Conservation (phyloP, 2,113 vertebrate species). For the Siniperca chuatsi region DNA sequence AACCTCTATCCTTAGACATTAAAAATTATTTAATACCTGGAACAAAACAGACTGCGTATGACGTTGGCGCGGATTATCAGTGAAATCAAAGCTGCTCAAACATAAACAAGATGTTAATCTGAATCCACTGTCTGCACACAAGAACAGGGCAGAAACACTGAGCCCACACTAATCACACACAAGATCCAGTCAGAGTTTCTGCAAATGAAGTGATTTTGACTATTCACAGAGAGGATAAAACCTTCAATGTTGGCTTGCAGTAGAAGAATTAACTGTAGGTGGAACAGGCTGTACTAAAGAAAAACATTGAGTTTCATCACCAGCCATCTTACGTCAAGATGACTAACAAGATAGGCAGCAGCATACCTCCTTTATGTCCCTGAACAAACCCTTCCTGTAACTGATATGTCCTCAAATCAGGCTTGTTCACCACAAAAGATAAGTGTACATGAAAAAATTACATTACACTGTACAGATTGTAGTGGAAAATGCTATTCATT, state of each 20-base stretch:
- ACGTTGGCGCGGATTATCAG: not conserved
- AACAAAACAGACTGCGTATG: slow-evolving; percentile 12
- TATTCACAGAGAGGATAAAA: slow-evolving; percentile 11
- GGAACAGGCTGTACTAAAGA: slow-evolving; percentile 17
- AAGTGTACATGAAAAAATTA: not conserved
- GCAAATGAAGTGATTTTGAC: slow-evolving; percentile 11
- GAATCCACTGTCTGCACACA: slow-evolving; percentile 28
- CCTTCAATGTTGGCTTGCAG: not conserved
- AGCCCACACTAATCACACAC: not conserved
- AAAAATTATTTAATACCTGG: not conserved
- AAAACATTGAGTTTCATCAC: slow-evolving; percentile 57
- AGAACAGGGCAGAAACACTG: not conserved
- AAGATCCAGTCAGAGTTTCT: slow-evolving; percentile 27
- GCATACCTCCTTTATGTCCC: slow-evolving; percentile 60
- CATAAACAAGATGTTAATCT: slow-evolving; percentile 68
- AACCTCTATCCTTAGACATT: too few relatives aligned
- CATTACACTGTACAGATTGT: not conserved
- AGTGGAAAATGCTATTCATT: not conserved
- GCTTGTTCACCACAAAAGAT: slow-evolving; percentile 24
- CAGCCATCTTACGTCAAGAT: slow-evolving; percentile 72
- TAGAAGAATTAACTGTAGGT: slow-evolving; percentile 6
- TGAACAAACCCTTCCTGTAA: slow-evolving; percentile 63
- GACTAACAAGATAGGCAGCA: slow-evolving; percentile 60
- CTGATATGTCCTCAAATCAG: slow-evolving; percentile 30
- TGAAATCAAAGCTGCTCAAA: slow-evolving; percentile 44